Percentiles rank a stretch among this genome's conserved stretches.
phyloP scores from a whole-genome alignment of 2,113 vertebrate genomes.

The Oreochromis spilurus region DNA sequence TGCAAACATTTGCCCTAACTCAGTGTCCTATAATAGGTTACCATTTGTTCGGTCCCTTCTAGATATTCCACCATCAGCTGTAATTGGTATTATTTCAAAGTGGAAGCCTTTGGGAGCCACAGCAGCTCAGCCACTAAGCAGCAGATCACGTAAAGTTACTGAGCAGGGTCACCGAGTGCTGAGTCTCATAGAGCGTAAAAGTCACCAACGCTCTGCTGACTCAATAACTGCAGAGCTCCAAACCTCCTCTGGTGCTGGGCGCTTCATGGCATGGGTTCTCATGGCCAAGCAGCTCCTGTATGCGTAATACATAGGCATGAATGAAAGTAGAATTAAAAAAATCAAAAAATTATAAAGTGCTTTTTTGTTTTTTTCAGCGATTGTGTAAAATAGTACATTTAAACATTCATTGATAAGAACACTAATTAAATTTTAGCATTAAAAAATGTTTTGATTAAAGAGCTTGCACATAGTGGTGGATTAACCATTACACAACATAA shows the following conservation, averaged over 20 bases:
- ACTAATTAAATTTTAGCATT: neutral
- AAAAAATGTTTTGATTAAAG: neutral
- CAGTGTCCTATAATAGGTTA: neutral
- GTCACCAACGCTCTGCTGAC: neutral
- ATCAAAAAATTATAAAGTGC: no score
- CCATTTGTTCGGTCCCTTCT: neutral
- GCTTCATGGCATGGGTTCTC: neutral
- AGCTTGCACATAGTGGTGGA: neutral
- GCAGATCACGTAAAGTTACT: neutral
- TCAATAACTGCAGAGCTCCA: neutral
- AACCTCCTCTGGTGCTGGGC: neutral
- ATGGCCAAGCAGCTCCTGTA: neutral
- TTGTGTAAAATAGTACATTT: neutral
- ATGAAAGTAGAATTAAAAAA: neutral
- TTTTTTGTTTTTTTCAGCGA: neutral
- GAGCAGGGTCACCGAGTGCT: neutral
- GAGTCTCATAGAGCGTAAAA: neutral
- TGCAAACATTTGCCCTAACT: neutral
- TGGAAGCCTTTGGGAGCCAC: neutral
- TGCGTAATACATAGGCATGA: neutral
- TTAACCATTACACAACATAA: neutral
- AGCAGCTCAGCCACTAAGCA: neutral
- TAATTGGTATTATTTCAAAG: neutral
- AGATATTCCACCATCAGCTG: neutral
- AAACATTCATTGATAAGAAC: neutral